Percentiles rank a stretch among this genome's conserved stretches.
These are phyloP conservation scores for Rousettus leschenaultii DNA, from an alignment of 2,113 vertebrate species.

Conservation along the genomic window DNA sequence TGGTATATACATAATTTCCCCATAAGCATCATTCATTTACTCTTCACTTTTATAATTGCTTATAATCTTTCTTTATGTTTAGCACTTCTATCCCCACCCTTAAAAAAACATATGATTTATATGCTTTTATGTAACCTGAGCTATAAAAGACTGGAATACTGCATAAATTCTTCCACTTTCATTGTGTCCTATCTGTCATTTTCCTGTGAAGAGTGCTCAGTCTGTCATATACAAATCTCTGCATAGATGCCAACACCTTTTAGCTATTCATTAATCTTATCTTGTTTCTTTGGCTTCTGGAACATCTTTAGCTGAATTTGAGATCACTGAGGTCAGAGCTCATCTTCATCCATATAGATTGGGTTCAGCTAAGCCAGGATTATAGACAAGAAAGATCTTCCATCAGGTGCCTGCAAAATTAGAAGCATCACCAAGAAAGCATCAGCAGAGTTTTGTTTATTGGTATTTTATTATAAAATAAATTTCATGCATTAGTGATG, in stretches of 20 bases:
- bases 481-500: background rate
- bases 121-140: background rate
- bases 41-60: conserved; percentile 28
- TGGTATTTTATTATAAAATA: conserved; percentile 31
- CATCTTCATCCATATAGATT: background rate
- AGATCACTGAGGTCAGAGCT: conserved; percentile 45
- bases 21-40: background rate
- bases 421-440: background rate
- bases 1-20: background rate
- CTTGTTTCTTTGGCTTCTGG: conserved; percentile 50
- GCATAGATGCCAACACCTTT: background rate
- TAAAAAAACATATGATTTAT: background rate
- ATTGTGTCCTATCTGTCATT: background rate
- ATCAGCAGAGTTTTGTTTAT: background rate
- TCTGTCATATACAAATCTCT: background rate
- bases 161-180: background rate
- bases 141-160: background rate
- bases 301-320: background rate
- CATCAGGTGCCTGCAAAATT: conserved; percentile 14
- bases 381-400: conserved; percentile 27
- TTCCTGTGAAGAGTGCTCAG: background rate
- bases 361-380: background rate
- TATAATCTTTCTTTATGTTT: background rate
- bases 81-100: background rate
- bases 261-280: conserved; percentile 41